Evolutionary conservation across 2,113 vertebrate species (phyloP).

Genomic region (Chitala chitala): DNA sequence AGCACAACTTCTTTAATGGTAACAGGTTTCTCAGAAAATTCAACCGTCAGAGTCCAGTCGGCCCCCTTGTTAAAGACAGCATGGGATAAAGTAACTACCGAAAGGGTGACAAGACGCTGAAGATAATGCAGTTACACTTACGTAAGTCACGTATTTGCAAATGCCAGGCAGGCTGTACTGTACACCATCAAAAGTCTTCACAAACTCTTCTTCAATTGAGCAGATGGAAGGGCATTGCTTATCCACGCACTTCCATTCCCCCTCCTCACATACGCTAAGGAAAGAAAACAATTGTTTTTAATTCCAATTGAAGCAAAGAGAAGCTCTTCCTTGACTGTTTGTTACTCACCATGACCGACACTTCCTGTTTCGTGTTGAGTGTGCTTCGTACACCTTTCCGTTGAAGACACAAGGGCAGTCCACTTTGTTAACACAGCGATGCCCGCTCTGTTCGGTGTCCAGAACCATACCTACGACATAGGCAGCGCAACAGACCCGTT

Average conservation of each 20-base stretch:
- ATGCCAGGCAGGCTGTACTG: slow-evolving; percentile 47
- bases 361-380: slow-evolving; percentile 37
- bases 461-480: slow-evolving; percentile 45
- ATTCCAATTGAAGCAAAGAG: not conserved
- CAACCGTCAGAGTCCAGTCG: slow-evolving; percentile 45
- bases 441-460: slow-evolving; percentile 38
- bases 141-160: slow-evolving; percentile 55
- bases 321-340: too few relatives aligned
- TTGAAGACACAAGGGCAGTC: slow-evolving; percentile 50
- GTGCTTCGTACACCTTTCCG: slow-evolving; percentile 33
- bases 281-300: not conserved
- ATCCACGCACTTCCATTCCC: slow-evolving; percentile 51
- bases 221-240: slow-evolving; percentile 43
- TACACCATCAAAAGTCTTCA: slow-evolving; percentile 63
- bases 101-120: not conserved
- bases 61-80: slow-evolving; percentile 33
- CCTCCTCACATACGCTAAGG: slow-evolving; percentile 45
- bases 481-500: not conserved
- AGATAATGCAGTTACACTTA: slow-evolving; percentile 11
- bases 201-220: slow-evolving; percentile 52
- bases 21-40: slow-evolving; percentile 27
- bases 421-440: slow-evolving; percentile 35
- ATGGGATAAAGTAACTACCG: not conserved
- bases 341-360: slow-evolving; percentile 57
- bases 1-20: slow-evolving; percentile 35